phyloP scores from a whole-genome alignment of 2,888 invertebrate species.

The Clepsis dumicolana region DNA sequence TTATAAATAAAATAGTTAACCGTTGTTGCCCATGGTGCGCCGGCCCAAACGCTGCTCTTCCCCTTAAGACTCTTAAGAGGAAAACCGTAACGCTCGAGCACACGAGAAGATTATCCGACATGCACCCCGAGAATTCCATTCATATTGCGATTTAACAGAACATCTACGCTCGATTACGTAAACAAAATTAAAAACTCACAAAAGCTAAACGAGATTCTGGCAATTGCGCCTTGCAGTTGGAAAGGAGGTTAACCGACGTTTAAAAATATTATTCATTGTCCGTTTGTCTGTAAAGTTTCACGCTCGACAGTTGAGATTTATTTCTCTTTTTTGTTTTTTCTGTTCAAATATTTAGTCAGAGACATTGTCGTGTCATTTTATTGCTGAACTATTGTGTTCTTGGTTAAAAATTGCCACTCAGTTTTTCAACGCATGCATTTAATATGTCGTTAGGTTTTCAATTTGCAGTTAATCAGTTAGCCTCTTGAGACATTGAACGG shows the following conservation, averaged over 20 bases:
- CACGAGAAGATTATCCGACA: no score
- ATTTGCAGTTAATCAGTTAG: background rate
- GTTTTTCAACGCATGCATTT: background rate
- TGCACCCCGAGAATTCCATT: no score
- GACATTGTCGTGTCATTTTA: background rate
- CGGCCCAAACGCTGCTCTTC: no score
- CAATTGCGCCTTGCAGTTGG: background rate
- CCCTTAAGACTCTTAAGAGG: no score
- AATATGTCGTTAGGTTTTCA: background rate
- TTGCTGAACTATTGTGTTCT: background rate
- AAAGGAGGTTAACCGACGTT: slow-evolving; percentile 12
- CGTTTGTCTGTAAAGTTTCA: slow-evolving; percentile 17
- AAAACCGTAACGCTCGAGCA: no score
- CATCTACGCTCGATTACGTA: background rate
- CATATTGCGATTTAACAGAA: no score
- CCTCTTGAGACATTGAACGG: background rate
- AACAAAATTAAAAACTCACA: background rate
- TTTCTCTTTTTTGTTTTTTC: slow-evolving; percentile 12
- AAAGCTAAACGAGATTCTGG: background rate
- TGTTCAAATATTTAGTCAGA: background rate
- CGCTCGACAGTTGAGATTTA: slow-evolving; percentile 14
- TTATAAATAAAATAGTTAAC: no score
- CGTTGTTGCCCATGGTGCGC: no score
- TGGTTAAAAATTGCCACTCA: background rate
- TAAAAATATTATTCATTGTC: slow-evolving; percentile 26